A percentile compares a stretch with the other conserved stretches of the same genome.
Evolutionary conservation across 2,797 vertebrate species (phyloP).

Genomic region (Siniperca scherzeri): DNA sequence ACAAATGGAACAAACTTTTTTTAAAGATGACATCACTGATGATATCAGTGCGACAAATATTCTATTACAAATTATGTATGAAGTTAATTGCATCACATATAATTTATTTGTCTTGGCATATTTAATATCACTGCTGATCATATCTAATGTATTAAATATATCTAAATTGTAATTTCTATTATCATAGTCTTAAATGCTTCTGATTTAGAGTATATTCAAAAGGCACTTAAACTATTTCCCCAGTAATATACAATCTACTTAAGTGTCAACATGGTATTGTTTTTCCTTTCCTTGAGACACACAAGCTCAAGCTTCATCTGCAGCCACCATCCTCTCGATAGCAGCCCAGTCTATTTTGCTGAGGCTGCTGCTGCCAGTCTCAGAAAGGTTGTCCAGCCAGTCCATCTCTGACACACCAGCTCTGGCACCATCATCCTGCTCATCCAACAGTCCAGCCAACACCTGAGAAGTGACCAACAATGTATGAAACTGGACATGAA

Average conservation of each 20-base stretch:
- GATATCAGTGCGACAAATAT: constrained; percentile 3
- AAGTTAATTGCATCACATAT: constrained; percentile 16
- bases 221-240: constrained; percentile 12
- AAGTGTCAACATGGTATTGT: neutral
- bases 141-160: neutral
- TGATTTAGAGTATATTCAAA: constrained; percentile 16
- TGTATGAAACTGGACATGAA: constrained; percentile 1
- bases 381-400: constrained; percentile 84
- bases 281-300: neutral
- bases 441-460: constrained; percentile 29
- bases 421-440: constrained; percentile 20
- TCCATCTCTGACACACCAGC: constrained; percentile 38
- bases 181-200: constrained; percentile 10
- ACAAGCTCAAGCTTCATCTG: constrained; percentile 72
- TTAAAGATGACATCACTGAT: constrained; percentile 2
- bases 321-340: constrained; percentile 90
- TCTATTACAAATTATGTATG: neutral
- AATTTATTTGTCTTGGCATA: neutral
- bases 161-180: neutral
- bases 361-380: constrained; percentile 88
- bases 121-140: constrained; percentile 7
- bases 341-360: constrained; percentile 94
- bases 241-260: neutral
- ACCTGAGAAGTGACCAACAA: constrained; percentile 68
- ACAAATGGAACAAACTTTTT: constrained; percentile 25